Percentiles rank a stretch among this genome's conserved stretches.
Evolutionary conservation across 2,797 vertebrate species (phyloP).

Genomic region (Onychomys leucogaster): DNA sequence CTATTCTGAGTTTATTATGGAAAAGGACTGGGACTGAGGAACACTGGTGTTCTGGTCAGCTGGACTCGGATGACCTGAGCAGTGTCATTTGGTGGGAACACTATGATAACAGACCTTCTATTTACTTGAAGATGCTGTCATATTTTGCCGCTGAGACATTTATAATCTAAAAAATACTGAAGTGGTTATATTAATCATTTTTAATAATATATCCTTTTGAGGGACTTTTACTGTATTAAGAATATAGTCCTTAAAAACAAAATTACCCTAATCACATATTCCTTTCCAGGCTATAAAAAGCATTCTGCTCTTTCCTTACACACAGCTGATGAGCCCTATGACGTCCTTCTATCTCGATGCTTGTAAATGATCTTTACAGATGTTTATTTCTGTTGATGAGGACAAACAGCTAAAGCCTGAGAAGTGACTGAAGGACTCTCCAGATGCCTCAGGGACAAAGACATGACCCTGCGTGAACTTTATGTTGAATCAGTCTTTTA

Average conservation of each 20-base stretch:
- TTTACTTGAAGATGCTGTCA: background rate
- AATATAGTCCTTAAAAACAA: background rate
- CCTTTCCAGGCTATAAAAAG: background rate
- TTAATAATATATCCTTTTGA: background rate
- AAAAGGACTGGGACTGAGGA: background rate
- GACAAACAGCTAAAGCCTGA: background rate
- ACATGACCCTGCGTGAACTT: background rate
- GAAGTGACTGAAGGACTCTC: background rate
- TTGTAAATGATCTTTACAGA: background rate
- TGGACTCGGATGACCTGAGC: background rate
- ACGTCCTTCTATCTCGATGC: background rate
- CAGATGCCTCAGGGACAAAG: background rate
- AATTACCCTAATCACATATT: background rate
- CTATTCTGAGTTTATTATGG: background rate
- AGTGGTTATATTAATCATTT: background rate
- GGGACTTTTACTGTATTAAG: background rate
- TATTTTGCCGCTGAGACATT: background rate
- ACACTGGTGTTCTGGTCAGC: background rate
- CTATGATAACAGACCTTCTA: background rate
- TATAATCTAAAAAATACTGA: background rate
- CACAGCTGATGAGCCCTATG: background rate
- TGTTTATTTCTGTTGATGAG: conserved; percentile 13
- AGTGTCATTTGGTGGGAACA: background rate
- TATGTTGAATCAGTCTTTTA: background rate
- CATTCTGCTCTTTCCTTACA: background rate